Evolutionary conservation across 2,797 vertebrate genomes (phyloP), one percentile per base, ranked within the genome.

Genomic region (Arnoldichthys spilopterus): DNA sequence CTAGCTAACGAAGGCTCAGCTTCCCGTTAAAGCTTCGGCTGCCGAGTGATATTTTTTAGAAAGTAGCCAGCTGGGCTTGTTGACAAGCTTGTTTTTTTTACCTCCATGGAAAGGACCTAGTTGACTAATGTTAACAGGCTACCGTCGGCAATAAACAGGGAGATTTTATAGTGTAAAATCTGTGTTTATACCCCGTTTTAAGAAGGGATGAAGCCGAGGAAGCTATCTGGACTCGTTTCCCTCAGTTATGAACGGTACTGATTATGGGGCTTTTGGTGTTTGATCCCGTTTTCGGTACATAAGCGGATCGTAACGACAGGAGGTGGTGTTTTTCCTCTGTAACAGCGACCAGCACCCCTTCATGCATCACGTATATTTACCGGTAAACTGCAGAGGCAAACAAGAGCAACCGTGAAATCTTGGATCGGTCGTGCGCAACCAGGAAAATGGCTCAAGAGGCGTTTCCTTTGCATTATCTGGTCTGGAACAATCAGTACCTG

Each of bases 401-500:
- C 32, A 9, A 4, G 7, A 18, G 3, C 22, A 30, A 56, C 0
- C 66, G 11, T 49, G 24, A 56, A 66, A n/a, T 30, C 49, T 43
- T 54, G 3, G 26, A 34, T 56, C 40, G 2, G 59, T 37, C 56
- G 47, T 79, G 11, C 72, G 9, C 40, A 61, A 47, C 3, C 16
- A 47, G 0, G 64, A 74, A 85, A 83, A 95, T 94, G 94, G 94
- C 90, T 72, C 88, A 91, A 80, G 94, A 94, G 91, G 92, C 93
- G 85, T 97, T 95, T 88, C 95, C 95, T 77, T 90, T 98, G 86
- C 96, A 98, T 92, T 89, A 91, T 78, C 92, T 97, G 73, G 96
- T 97, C 76, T 98, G 96, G 96, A 95, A 94, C 89, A 98, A 98
- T 87, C 94, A 93, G 89, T 96, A 96, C 85, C 91, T 94, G 85